A percentile compares a stretch with the other conserved stretches of the same genome.
phyloP scores from a whole-genome alignment of 2,797 vertebrate species.

The Helarctos malayanus region DNA sequence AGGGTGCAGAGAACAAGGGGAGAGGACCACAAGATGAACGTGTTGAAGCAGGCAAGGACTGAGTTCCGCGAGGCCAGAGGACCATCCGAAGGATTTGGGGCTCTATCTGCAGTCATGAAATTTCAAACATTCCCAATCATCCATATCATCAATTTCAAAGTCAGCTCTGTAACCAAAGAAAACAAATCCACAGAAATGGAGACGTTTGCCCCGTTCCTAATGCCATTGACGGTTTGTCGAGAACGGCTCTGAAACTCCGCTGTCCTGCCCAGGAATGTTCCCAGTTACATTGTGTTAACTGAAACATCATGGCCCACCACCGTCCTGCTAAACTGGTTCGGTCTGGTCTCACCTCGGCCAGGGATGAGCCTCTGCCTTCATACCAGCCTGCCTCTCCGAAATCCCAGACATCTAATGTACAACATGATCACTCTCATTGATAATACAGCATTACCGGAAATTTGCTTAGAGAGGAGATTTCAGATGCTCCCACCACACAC shows the following conservation, averaged over 20 bases:
- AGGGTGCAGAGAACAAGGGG: background rate
- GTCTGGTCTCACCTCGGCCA: background rate
- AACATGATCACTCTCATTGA: background rate
- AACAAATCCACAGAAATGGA: background rate
- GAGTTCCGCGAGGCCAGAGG: background rate
- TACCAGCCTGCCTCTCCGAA: background rate
- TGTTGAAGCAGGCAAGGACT: fast-evolving
- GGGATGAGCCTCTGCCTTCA: background rate
- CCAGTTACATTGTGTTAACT: background rate
- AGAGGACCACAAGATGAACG: background rate
- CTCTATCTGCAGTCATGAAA: background rate
- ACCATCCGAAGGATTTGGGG: background rate
- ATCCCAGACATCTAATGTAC: background rate
- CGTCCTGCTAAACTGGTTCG: background rate
- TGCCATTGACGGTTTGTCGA: background rate
- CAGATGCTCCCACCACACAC: background rate
- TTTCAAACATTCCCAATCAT: constrained; percentile 7
- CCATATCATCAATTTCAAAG: constrained; percentile 16
- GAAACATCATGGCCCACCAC: background rate
- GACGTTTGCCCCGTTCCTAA: background rate
- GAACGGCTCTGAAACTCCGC: background rate
- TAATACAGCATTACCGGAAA: background rate
- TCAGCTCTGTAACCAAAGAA: constrained; percentile 20
- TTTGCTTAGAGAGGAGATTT: background rate
- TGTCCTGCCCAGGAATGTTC: background rate